Percentiles rank a stretch among this genome's conserved stretches.
Conservation (phyloP, 2,888 invertebrate genomes). For the Callimorpha dominula region DNA sequence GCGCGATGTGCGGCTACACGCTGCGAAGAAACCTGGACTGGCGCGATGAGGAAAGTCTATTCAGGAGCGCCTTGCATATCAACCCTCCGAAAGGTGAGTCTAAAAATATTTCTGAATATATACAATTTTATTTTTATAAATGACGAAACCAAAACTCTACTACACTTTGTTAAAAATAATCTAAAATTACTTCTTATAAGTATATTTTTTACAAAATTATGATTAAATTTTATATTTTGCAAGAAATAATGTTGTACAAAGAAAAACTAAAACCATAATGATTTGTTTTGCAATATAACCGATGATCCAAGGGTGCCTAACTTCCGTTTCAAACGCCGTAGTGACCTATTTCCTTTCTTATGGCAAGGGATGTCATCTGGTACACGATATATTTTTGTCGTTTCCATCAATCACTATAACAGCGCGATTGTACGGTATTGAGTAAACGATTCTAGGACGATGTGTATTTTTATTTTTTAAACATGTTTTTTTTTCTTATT, state of each 20-base stretch:
- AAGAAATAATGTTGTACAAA: no score
- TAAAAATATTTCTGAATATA: neutral
- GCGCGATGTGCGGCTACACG: conserved; percentile 92
- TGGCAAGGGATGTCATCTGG: conserved; percentile 27
- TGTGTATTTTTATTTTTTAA: neutral
- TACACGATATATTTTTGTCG: conserved; percentile 24
- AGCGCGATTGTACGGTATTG: conserved; percentile 16
- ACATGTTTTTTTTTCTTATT: neutral
- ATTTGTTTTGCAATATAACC: neutral
- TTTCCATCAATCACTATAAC: conserved; percentile 27
- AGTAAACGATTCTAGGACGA: conserved; percentile 12
- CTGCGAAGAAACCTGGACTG: conserved; percentile 95
- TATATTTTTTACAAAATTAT: no score
- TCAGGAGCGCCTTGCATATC: conserved; percentile 95
- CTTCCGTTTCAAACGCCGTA: conserved; percentile 22
- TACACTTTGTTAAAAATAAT: no score
- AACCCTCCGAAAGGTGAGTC: conserved; percentile 98
- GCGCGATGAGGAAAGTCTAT: conserved; percentile 97
- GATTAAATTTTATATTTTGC: no score
- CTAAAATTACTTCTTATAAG: no score
- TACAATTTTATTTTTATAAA: neutral
- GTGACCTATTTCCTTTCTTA: conserved; percentile 42
- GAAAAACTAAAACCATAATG: neutral
- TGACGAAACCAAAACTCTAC: no score
- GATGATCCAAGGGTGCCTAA: conserved; percentile 1